Percentiles rank a stretch among this genome's conserved stretches.
These are phyloP conservation scores for Dolichoris vasculosae DNA, from an alignment of 1,140 invertebrate species.

Conservation along the genomic window DNA sequence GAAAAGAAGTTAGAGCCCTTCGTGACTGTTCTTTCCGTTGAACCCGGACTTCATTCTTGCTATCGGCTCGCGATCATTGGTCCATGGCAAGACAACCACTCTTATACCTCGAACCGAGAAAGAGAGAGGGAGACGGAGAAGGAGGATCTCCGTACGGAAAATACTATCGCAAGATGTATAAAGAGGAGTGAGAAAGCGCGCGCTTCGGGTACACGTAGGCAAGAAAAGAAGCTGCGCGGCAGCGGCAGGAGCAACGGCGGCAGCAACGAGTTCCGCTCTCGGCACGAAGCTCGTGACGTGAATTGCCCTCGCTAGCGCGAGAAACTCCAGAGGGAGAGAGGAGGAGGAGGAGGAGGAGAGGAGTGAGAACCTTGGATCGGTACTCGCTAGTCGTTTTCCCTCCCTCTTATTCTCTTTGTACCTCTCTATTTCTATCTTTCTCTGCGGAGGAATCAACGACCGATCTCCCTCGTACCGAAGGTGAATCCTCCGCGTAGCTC, in stretches of 20 bases:
- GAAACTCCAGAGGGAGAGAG: background rate
- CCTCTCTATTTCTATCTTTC: conserved; percentile 21
- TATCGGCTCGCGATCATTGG: conserved; percentile 49
- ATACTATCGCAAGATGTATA: conserved; percentile 16
- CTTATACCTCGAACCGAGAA: background rate
- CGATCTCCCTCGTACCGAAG: conserved; percentile 18
- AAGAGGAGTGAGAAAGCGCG: conserved; percentile 44
- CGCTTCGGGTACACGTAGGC: conserved; percentile 8
- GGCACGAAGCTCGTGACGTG: conserved; percentile 48
- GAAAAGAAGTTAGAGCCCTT: conserved; percentile 13
- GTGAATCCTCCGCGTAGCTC: conserved; percentile 27
- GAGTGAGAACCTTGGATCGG: conserved; percentile 1
- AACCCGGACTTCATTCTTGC: conserved; percentile 51
- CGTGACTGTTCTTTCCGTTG: conserved; percentile 54
- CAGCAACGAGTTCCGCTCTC: conserved; percentile 44
- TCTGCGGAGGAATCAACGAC: conserved; percentile 23
- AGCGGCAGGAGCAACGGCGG: background rate
- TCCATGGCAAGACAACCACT: conserved; percentile 23
- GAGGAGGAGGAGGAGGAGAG: background rate
- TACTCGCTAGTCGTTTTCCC: background rate
- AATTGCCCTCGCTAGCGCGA: conserved; percentile 32
- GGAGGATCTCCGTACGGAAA: background rate
- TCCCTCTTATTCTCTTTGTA: background rate
- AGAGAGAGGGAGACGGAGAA: background rate
- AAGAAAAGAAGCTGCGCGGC: background rate